These are phyloP conservation scores for Scrobipalpa costella DNA, from an alignment of 2,888 invertebrate genomes.

Conservation along the genomic window DNA sequence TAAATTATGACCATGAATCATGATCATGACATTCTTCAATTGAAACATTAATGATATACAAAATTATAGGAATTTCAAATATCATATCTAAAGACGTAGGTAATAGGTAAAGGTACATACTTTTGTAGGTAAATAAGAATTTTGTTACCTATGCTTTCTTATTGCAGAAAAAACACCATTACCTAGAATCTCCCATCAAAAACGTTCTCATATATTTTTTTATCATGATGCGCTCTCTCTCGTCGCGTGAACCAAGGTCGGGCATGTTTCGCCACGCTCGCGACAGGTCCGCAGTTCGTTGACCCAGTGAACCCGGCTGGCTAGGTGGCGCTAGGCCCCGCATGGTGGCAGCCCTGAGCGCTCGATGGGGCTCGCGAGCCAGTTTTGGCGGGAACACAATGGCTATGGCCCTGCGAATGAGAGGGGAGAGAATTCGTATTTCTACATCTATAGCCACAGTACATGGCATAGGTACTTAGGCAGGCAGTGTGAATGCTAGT, in stretches of 20 bases:
- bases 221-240: slow-evolving; percentile 8
- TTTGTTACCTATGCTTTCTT: too few relatives aligned
- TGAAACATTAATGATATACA: too few relatives aligned
- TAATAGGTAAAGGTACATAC: too few relatives aligned
- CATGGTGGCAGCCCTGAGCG: slow-evolving; percentile 14
- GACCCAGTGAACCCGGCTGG: slow-evolving; percentile 70
- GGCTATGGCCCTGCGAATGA: slow-evolving; percentile 15
- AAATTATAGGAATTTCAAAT: too few relatives aligned
- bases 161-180: neutral
- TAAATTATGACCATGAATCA: neutral
- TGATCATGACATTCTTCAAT: neutral
- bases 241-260: slow-evolving; percentile 52
- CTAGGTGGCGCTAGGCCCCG: slow-evolving; percentile 7
- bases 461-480: neutral
- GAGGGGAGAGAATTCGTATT: slow-evolving; percentile 33
- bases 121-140: too few relatives aligned
- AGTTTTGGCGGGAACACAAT: slow-evolving; percentile 22
- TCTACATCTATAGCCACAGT: neutral
- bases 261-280: slow-evolving; percentile 52
- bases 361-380: neutral
- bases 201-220: neutral
- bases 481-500: neutral
- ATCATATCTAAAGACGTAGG: too few relatives aligned
- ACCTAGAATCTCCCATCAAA: neutral
- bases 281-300: slow-evolving; percentile 72